Evolutionary conservation across 2,113 vertebrate genomes (phyloP).

Genomic region (Craseonycteris thonglongyai): DNA sequence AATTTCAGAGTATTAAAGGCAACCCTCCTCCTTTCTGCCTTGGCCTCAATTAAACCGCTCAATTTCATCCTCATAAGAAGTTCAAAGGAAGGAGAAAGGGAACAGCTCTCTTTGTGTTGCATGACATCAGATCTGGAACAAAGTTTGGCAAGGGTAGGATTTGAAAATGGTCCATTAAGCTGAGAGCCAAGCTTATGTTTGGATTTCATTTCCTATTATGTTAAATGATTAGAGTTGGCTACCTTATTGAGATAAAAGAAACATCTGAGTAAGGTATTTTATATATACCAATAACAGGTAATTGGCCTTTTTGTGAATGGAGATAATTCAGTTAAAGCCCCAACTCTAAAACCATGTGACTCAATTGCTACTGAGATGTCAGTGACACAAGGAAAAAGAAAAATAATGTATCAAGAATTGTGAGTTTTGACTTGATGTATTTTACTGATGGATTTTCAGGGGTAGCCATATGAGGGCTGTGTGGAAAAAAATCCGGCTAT

Average conservation of each 20-base stretch:
- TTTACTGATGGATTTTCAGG: not conserved
- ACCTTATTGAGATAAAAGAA: not conserved
- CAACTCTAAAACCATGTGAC: not conserved
- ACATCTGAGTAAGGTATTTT: not conserved
- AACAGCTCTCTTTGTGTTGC: not conserved
- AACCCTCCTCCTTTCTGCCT: not conserved
- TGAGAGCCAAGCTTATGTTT: not conserved
- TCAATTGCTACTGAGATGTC: not conserved
- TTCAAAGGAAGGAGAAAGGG: not conserved
- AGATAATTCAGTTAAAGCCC: not conserved
- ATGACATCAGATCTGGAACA: not conserved
- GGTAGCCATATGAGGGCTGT: too few species aligned
- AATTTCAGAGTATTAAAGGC: not conserved
- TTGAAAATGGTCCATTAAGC: not conserved
- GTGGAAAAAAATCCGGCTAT: too few species aligned
- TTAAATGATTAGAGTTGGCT: not conserved
- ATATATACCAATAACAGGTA: not conserved
- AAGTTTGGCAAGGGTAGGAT: not conserved
- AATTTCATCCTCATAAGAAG: not conserved
- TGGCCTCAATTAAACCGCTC: not conserved
- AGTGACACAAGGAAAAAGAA: not conserved
- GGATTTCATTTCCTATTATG: not conserved
- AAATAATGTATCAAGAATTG: not conserved
- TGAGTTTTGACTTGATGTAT: not conserved
- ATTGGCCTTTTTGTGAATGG: not conserved